These are phyloP conservation scores for Cheilosia variabilis DNA, from an alignment of 2,888 invertebrate species.

Conservation along the genomic window DNA sequence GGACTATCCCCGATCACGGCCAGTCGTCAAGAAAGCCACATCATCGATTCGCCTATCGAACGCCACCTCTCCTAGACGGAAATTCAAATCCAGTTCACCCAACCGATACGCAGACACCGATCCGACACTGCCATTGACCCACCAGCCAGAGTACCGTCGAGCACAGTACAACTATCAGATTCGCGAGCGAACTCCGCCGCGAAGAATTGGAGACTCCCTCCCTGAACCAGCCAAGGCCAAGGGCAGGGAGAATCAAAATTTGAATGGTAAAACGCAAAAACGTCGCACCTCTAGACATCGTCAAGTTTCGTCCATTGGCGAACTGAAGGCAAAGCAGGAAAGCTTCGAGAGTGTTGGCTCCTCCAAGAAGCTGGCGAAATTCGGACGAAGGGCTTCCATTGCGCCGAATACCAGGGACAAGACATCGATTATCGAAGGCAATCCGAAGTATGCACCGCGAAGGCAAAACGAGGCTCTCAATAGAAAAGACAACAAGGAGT, in stretches of 20 bases:
- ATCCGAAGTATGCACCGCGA: constrained; percentile 80
- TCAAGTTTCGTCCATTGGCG: constrained; percentile 76
- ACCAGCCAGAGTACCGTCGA: constrained; percentile 82
- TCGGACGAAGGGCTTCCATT: constrained; percentile 81
- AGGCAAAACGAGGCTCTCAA: constrained; percentile 53
- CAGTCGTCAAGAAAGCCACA: constrained; percentile 81
- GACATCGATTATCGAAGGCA: constrained; percentile 81
- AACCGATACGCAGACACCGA: constrained; percentile 64
- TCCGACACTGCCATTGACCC: constrained; percentile 78
- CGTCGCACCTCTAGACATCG: constrained; percentile 78
- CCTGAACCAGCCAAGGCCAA: constrained; percentile 47
- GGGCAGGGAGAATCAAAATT: constrained; percentile 56
- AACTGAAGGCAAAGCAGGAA: constrained; percentile 75
- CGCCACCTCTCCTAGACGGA: constrained; percentile 76
- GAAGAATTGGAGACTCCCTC: constrained; percentile 66
- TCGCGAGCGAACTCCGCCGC: constrained; percentile 79
- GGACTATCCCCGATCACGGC: constrained; percentile 82
- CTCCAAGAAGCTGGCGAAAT: constrained; percentile 79
- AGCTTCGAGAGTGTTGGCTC: constrained; percentile 79
- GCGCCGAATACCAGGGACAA: constrained; percentile 80
- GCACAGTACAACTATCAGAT: constrained; percentile 82
- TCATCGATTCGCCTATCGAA: constrained; percentile 82
- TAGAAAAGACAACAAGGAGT: constrained; percentile 77
- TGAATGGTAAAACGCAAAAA: constrained; percentile 74
- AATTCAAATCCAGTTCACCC: constrained; percentile 76